A percentile compares a stretch with the other conserved stretches of the same genome.
Conservation (phyloP, 2,113 vertebrate species). For the Indicator maculatus region DNA sequence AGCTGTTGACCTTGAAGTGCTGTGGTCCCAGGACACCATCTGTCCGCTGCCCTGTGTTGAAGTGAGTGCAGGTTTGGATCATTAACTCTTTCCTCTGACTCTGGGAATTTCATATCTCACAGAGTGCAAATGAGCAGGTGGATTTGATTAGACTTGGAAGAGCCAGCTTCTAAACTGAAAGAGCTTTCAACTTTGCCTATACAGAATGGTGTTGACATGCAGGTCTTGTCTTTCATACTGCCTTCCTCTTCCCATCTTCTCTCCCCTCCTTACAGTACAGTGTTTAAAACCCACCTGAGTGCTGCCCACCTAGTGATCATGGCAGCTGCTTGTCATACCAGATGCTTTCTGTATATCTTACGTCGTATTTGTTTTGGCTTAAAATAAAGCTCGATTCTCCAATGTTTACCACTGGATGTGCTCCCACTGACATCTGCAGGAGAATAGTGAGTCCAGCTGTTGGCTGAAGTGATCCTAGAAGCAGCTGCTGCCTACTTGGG, state of each 20-base stretch:
- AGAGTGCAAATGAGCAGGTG: neutral
- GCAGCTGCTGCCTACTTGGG: neutral
- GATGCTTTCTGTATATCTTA: neutral
- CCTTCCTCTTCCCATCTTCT: neutral
- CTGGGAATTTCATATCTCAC: neutral
- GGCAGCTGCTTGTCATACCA: neutral
- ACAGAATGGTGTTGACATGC: neutral
- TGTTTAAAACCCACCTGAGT: neutral
- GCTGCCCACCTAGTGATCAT: neutral
- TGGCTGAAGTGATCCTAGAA: neutral
- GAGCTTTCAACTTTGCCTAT: neutral
- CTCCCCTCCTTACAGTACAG: neutral
- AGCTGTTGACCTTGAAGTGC: neutral
- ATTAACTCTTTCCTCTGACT: neutral
- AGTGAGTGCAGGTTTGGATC: neutral
- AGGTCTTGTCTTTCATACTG: neutral
- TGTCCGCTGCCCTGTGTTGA: neutral
- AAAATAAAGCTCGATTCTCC: neutral
- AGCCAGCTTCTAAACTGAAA: neutral
- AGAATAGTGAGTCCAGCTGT: neutral
- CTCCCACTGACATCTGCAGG: neutral
- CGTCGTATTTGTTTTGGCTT: constrained; percentile 18
- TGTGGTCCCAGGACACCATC: neutral
- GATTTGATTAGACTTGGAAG: constrained; percentile 3
- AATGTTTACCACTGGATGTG: neutral